Conservation (phyloP, 30 jellyfish, hydroid and myxozoan genomes). For the Euphysa ruthae region DNA sequence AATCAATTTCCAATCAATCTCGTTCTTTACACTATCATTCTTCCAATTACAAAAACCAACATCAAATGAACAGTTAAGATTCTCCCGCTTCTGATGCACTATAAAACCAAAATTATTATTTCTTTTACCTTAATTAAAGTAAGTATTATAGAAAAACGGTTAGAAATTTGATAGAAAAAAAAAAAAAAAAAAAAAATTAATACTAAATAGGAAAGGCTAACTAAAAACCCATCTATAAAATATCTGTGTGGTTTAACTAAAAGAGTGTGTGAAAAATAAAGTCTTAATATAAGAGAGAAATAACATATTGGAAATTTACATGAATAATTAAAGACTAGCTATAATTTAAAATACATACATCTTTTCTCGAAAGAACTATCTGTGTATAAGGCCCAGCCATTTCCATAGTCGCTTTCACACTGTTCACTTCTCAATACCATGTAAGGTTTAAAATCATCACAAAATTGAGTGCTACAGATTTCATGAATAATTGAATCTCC, state of each 20-base stretch:
- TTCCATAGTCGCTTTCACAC: background rate
- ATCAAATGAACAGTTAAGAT: constrained; percentile 63
- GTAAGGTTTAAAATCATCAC: constrained; percentile 10
- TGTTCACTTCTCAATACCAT: constrained; percentile 9
- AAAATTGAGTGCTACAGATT: constrained; percentile 34
- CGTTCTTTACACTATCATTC: constrained; percentile 21
- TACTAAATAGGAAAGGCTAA: too few species aligned
- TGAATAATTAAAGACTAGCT: too few species aligned
- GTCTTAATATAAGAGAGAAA: too few species aligned
- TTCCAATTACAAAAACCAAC: constrained; percentile 59
- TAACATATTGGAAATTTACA: too few species aligned
- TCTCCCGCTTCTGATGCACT: constrained; percentile 26
- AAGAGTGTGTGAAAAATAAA: too few species aligned
- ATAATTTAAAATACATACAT: constrained; percentile 10
- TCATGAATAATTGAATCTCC: constrained; percentile 42
- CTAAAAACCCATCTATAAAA: too few species aligned
- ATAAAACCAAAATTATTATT: background rate
- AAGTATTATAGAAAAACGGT: too few species aligned
- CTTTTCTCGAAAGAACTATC: constrained; percentile 2
- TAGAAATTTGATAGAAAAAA: too few species aligned
- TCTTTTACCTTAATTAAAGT: too few species aligned
- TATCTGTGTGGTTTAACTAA: too few species aligned
- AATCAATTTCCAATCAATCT: constrained; percentile 35
- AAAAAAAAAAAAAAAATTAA: background rate
- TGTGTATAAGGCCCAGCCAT: constrained; percentile 19